Conservation (phyloP, 2,113 vertebrate genomes). For the Archocentrus centrarchus region DNA sequence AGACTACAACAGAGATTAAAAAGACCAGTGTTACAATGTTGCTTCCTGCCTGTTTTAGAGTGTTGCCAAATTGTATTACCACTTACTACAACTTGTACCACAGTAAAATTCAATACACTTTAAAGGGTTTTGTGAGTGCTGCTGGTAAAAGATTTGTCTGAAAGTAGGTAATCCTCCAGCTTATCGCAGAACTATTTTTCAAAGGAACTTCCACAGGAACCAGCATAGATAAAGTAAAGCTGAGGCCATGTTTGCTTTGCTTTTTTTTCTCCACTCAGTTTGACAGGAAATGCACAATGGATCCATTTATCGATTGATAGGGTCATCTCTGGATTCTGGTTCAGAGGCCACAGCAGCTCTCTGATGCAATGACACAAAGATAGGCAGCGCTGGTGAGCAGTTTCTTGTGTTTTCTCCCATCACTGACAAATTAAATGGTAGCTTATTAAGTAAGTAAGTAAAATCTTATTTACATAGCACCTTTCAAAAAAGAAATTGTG, state of each 20-base stretch:
- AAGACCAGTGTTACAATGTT: neutral
- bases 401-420: neutral
- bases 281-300: neutral
- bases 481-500: neutral
- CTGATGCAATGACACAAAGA: neutral
- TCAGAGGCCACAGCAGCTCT: conserved; percentile 7
- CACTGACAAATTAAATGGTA: neutral
- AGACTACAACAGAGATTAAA: neutral
- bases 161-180: neutral
- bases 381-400: neutral
- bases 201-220: neutral
- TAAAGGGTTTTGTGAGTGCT: neutral
- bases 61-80: neutral
- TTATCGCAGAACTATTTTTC: neutral
- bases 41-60: neutral
- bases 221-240: neutral
- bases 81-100: neutral
- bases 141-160: neutral
- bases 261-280: neutral
- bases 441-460: neutral
- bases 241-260: neutral
- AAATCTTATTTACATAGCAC: neutral
- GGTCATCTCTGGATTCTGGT: conserved; percentile 35
- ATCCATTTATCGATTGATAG: conserved; percentile 20
- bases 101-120: neutral